Evolutionary conservation across 1,140 invertebrate species (phyloP).

Genomic region (Zophobas atratus): DNA sequence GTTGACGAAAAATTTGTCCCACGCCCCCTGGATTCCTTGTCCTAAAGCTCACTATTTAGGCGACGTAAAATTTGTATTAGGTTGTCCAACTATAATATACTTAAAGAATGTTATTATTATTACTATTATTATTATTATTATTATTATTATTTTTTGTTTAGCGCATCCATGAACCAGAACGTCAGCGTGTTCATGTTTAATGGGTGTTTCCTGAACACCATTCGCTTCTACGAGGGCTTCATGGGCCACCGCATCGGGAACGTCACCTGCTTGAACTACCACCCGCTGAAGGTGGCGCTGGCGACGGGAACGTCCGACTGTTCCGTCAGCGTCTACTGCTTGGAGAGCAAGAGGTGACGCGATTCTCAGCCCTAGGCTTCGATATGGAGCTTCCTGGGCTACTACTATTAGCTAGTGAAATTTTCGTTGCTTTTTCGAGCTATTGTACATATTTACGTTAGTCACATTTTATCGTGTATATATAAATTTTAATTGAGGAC

Average conservation of each 20-base stretch:
- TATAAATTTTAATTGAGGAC: conserved; percentile 33
- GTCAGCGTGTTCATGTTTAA: conserved; percentile 85
- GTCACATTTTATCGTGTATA: conserved; percentile 34
- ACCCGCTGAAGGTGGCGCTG: conserved; percentile 84
- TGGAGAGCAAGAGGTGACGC: conserved; percentile 79
- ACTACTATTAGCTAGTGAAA: conserved; percentile 40
- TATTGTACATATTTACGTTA: conserved; percentile 31
- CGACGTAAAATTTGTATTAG: too few relatives aligned
- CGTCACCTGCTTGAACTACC: conserved; percentile 89
- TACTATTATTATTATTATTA: conserved; percentile 2
- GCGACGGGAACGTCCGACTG: conserved; percentile 86
- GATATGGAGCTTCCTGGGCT: conserved; percentile 55
- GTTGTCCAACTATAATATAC: too few relatives aligned
- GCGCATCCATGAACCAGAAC: conserved; percentile 86
- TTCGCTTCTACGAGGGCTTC: conserved; percentile 93
- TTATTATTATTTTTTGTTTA: conserved; percentile 68
- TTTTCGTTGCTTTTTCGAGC: conserved; percentile 28
- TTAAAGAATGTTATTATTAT: too few relatives aligned
- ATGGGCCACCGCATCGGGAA: conserved; percentile 89
- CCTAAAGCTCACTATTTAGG: too few relatives aligned
- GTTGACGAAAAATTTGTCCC: too few relatives aligned
- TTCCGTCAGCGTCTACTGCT: conserved; percentile 83
- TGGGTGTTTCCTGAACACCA: conserved; percentile 79
- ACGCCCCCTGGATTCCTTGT: too few relatives aligned
- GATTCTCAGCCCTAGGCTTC: conserved; percentile 62